phyloP scores from a whole-genome alignment of 1,140 invertebrate species.

The Eueides isabella region DNA sequence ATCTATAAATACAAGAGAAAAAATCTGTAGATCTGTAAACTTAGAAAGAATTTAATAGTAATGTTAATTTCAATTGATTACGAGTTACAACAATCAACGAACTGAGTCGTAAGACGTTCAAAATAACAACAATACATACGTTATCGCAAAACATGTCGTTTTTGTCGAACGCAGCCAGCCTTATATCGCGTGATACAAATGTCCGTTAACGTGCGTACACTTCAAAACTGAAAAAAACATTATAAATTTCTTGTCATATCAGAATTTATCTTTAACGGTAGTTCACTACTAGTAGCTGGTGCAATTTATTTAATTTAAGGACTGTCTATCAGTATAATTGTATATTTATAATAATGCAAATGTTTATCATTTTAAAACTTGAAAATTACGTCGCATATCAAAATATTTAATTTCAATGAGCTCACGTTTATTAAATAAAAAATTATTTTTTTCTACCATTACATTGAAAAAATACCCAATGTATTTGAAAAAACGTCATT shows the following conservation, averaged over 20 bases:
- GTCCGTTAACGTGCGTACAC: conserved; percentile 36
- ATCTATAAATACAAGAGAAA: not conserved
- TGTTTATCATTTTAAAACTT: too few species aligned
- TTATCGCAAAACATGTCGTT: conserved; percentile 37
- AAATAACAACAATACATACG: conserved; percentile 38
- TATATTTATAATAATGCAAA: too few species aligned
- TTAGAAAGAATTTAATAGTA: conserved; percentile 7
- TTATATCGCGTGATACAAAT: conserved; percentile 44
- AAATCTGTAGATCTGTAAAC: not conserved
- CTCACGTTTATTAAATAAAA: too few species aligned
- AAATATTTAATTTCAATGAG: too few species aligned
- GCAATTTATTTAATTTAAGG: not conserved
- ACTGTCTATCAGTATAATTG: too few species aligned
- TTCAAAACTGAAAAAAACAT: conserved; percentile 35
- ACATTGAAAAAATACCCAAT: too few species aligned
- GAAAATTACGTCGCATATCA: too few species aligned
- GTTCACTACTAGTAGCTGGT: conserved; percentile 4
- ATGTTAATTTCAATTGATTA: conserved; percentile 27
- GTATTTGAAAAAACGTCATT: not conserved
- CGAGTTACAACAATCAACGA: conserved; percentile 23
- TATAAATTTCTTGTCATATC: conserved; percentile 38
- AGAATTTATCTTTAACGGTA: conserved; percentile 24
- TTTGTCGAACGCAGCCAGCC: conserved; percentile 41
- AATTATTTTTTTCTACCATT: too few species aligned
- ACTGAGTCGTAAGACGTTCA: conserved; percentile 23